phyloP scores from a whole-genome alignment of 2,888 invertebrate genomes.

The Criorhina ranunculi region DNA sequence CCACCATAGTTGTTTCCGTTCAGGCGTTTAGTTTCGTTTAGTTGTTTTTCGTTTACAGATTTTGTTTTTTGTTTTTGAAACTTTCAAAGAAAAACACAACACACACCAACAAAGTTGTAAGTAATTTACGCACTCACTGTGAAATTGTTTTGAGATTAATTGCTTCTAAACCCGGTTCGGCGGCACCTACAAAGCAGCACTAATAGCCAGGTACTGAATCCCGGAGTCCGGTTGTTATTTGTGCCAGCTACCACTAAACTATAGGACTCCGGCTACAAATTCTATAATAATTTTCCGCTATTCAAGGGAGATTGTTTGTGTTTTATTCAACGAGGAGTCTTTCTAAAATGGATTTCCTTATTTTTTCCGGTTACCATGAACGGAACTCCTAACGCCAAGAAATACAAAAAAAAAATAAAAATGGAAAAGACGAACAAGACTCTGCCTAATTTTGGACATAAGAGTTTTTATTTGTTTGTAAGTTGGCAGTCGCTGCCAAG shows the following conservation, averaged over 20 bases:
- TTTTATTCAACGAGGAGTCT: slow-evolving; percentile 46
- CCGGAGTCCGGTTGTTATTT: slow-evolving; percentile 48
- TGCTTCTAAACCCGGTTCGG: slow-evolving; percentile 47
- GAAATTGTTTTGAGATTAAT: slow-evolving; percentile 76
- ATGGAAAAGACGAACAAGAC: slow-evolving; percentile 28
- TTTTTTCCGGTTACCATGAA: slow-evolving; percentile 68
- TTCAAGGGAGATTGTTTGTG: slow-evolving; percentile 59
- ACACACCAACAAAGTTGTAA: slow-evolving; percentile 54
- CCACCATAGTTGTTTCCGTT: background rate
- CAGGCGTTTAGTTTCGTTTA: background rate
- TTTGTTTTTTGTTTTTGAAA: slow-evolving; percentile 32
- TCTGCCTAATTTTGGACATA: slow-evolving; percentile 68
- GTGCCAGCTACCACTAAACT: slow-evolving; percentile 64
- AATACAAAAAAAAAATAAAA: slow-evolving; percentile 10
- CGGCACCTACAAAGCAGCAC: slow-evolving; percentile 63
- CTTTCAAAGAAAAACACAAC: slow-evolving; percentile 35
- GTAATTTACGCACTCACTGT: slow-evolving; percentile 76
- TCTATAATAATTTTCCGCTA: slow-evolving; percentile 71
- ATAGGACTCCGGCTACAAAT: slow-evolving; percentile 49
- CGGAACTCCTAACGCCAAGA: slow-evolving; percentile 18
- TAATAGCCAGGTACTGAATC: slow-evolving; percentile 64
- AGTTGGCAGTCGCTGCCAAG: slow-evolving; percentile 69
- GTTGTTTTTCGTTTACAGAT: background rate
- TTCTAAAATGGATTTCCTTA: slow-evolving; percentile 65
- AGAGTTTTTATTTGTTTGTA: slow-evolving; percentile 34